Conservation (phyloP, 1,140 invertebrate species). For the Conopomorpha cramerella region DNA sequence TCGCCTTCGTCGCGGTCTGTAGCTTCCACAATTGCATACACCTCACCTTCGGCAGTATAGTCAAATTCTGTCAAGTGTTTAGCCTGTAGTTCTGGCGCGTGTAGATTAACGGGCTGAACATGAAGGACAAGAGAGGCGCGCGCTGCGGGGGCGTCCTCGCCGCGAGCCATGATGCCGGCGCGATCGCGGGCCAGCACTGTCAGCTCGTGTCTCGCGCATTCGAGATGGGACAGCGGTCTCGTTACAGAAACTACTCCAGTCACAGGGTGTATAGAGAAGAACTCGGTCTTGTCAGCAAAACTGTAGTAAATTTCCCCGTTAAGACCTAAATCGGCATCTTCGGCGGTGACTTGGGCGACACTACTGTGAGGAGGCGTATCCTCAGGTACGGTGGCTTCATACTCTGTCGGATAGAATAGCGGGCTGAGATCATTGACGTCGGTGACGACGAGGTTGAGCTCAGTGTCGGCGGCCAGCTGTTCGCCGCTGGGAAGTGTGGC, state of each 20-base stretch:
- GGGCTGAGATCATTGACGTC: constrained; percentile 94
- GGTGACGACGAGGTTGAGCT: constrained; percentile 77
- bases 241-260: constrained; percentile 87
- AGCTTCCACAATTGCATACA: constrained; percentile 89
- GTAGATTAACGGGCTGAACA: constrained; percentile 85
- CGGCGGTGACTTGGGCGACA: constrained; percentile 78
- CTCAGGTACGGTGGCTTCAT: constrained; percentile 86
- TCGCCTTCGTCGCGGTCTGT: constrained; percentile 81
- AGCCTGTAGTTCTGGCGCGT: constrained; percentile 82
- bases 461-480: constrained; percentile 71
- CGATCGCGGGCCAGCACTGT: constrained; percentile 83
- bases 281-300: constrained; percentile 78
- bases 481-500: constrained; percentile 64
- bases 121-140: constrained; percentile 70
- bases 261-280: constrained; percentile 91
- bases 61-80: constrained; percentile 79
- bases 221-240: constrained; percentile 73
- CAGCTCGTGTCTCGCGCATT: constrained; percentile 73
- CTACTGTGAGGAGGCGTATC: constrained; percentile 84
- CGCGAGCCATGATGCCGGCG: constrained; percentile 62
- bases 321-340: constrained; percentile 91
- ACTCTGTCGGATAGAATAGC: constrained; percentile 85
- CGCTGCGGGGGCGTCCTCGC: constrained; percentile 56
- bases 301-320: constrained; percentile 98
- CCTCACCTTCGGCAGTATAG: constrained; percentile 82